A percentile compares a stretch with the other conserved stretches of the same genome.
These are phyloP conservation scores for Athetis lepigone DNA, from an alignment of 2,888 invertebrate genomes.

Conservation along the genomic window DNA sequence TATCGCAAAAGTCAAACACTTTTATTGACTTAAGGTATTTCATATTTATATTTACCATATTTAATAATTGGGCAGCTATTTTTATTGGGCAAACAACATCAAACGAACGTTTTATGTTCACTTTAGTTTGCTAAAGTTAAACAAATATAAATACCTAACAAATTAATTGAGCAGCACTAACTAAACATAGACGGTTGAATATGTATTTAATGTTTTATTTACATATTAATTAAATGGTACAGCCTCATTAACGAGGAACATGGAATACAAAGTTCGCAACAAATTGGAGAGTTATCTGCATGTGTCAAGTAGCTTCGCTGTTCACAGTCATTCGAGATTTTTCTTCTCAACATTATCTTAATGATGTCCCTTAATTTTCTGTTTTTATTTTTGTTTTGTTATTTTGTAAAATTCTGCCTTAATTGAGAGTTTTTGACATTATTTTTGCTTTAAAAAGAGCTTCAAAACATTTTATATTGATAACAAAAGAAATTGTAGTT, in stretches of 20 bases:
- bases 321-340: conserved; percentile 61
- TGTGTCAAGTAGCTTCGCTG: conserved; percentile 67
- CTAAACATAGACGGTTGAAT: not conserved
- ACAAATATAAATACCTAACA: not conserved
- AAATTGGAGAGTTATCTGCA: conserved; percentile 71
- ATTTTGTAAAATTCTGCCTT: conserved; percentile 10
- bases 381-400: conserved; percentile 28
- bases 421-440: not conserved
- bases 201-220: conserved; percentile 3
- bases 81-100: not conserved
- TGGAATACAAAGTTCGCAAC: conserved; percentile 60
- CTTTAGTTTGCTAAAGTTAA: not conserved
- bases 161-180: not conserved
- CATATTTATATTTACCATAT: too few species aligned
- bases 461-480: too few species aligned
- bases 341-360: conserved; percentile 62
- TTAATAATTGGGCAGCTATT: not conserved
- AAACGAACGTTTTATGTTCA: not conserved
- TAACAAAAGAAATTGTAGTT: too few species aligned
- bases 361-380: conserved; percentile 59
- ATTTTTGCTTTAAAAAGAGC: not conserved
- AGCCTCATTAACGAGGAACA: conserved; percentile 28
- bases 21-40: too few species aligned
- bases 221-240: conserved; percentile 10
- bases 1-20: too few species aligned